phyloP scores from a whole-genome alignment of 2,888 invertebrate species.

The Drosophila stalkeri region DNA sequence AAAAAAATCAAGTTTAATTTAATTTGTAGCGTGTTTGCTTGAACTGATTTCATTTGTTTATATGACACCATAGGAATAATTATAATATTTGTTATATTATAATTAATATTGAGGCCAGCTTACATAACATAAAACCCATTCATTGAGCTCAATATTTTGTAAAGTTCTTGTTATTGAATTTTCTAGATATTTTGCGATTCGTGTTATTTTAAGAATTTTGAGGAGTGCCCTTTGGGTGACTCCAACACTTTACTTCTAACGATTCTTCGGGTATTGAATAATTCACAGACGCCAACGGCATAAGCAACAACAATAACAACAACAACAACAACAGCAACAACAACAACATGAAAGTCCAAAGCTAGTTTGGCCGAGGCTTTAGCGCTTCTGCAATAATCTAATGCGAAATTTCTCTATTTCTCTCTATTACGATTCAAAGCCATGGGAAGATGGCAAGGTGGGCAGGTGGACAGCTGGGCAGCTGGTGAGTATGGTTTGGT shows the following conservation, averaged over 20 bases:
- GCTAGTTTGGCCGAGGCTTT: constrained; percentile 42
- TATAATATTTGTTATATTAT: not conserved
- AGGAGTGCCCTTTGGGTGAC: constrained; percentile 32
- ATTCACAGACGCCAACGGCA: constrained; percentile 31
- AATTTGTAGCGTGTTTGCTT: not conserved
- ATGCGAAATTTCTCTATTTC: constrained; percentile 80
- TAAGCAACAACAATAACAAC: constrained; percentile 15
- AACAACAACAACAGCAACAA: constrained; percentile 15
- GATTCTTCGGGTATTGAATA: constrained; percentile 49
- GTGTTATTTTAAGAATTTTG: constrained; percentile 35
- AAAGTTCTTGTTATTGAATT: not conserved
- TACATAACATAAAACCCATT: not conserved
- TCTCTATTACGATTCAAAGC: constrained; percentile 62
- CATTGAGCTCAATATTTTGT: not conserved
- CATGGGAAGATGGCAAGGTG: constrained; percentile 9
- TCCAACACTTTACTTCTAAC: constrained; percentile 75
- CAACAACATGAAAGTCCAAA: constrained; percentile 27
- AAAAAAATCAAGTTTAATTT: not conserved
- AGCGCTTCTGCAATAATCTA: constrained; percentile 69
- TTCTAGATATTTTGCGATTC: not conserved
- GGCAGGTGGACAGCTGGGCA: not conserved
- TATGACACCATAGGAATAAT: not conserved
- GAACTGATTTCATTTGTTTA: not conserved
- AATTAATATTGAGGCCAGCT: not conserved
- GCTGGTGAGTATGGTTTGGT: not conserved